Percentiles rank a stretch among this genome's conserved stretches.
Conservation (phyloP, 2,797 vertebrate species). For the Chelidonichthys spinosus region DNA sequence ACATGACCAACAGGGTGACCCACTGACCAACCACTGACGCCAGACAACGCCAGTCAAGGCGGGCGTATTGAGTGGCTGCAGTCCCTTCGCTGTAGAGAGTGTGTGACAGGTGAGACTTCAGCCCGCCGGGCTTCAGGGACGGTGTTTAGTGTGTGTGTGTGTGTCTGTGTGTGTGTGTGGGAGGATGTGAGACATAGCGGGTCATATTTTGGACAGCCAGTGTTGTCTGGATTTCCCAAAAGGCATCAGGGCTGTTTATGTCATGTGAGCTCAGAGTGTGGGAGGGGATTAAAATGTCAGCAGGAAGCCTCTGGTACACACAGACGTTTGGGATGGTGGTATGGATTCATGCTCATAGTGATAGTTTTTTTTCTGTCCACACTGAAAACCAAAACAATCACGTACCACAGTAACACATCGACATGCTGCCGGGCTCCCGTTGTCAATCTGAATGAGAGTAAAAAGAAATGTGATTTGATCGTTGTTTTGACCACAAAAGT, state of each 20-base stretch:
- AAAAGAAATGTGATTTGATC: not conserved
- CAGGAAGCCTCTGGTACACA: constrained; percentile 13
- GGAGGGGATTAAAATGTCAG: constrained; percentile 35
- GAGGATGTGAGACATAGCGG: constrained; percentile 28
- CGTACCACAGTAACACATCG: not conserved
- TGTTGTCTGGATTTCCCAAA: constrained; percentile 30
- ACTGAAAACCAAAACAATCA: not conserved
- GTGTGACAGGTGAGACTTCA: constrained; percentile 39
- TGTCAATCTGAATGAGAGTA: not conserved
- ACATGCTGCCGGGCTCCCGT: not conserved
- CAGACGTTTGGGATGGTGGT: not conserved
- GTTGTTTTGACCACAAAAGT: not conserved
- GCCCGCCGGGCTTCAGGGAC: constrained; percentile 23
- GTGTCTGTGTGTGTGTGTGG: not conserved
- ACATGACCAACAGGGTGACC: constrained; percentile 37
- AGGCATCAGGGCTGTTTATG: constrained; percentile 20
- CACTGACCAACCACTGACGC: constrained; percentile 42
- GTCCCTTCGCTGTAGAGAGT: not conserved
- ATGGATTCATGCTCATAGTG: not conserved
- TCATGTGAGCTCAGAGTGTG: constrained; percentile 11
- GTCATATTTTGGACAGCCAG: constrained; percentile 16
- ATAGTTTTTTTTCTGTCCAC: not conserved
- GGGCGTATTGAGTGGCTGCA: constrained; percentile 7
- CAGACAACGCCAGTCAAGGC: constrained; percentile 1
- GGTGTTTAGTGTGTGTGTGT: not conserved